Base-by-base conservation (phyloP, 2,113 vertebrate genomes). In the Paracanthobrama guichenoti region DNA sequence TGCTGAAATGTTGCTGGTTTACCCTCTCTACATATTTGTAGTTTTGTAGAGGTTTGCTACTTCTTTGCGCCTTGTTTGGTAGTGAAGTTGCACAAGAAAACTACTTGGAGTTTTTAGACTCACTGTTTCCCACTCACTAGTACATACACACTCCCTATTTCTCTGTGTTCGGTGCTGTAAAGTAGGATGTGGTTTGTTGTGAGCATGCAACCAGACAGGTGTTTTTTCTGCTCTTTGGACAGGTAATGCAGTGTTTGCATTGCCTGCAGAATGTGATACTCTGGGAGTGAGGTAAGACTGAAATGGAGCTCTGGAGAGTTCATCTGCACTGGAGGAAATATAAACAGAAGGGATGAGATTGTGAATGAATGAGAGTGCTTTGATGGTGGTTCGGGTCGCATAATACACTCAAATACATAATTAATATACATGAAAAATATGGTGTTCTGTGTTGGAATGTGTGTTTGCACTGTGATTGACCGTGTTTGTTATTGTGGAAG, bases 201-300 rank as follows among this genome's bases (percentile, higher is more conserved):
- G 39, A 66, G 26, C 59, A 31, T 10, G 11, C 39, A 64, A 42
- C 59, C 42, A 64, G 24, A 64, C 77, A 13, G 78, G 44, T 48
- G 16, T 66, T 10, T 80, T 64, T 80, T 80, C 78, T 80, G 42
- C 60, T 66, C 78, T 64, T 80, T 66, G 18, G 78, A 80, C 59
- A 66, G 78, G 60, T 80, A 80, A 66, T 64, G 60, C 35, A 44
- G 77, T 60, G 77, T 79, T 46, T 62, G 22, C 24, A 28, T 50
- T 80, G 78, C 4, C 60, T 26, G 60, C n/a, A 66, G 60, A 66
- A 48, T 31, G 24, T 66, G 78, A 80, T 80, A 80, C n/a, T 28
- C 78, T 50, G 1, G 24, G 11, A 64, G 42, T 80, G 78, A 80
- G 24, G 59, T 80, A 80, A 66, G 60, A 66, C 42, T 80, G 78